Evolutionary conservation across 2,797 vertebrate genomes (phyloP).

Genomic region (Cyclopterus lumpus): DNA sequence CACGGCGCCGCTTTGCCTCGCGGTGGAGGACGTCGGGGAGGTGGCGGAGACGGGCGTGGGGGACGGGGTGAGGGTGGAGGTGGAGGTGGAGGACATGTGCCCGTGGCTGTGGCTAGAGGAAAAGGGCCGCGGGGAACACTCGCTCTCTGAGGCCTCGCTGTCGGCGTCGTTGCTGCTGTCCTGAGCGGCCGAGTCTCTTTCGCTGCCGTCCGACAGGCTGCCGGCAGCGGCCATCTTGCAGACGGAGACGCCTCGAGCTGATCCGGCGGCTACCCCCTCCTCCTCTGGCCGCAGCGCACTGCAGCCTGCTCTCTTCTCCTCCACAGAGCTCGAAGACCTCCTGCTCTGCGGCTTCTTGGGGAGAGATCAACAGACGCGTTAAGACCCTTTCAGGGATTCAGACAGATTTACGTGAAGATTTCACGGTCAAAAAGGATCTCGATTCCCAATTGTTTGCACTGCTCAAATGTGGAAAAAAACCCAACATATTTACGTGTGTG

Average conservation of each 20-base stretch:
- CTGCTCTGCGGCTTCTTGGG: conserved; percentile 81
- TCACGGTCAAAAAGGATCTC: background rate
- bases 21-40: conserved; percentile 41
- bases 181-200: conserved; percentile 87
- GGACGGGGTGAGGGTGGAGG: conserved; percentile 68
- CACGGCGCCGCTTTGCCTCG: conserved; percentile 73
- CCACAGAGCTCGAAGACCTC: conserved; percentile 80
- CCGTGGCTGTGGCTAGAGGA: conserved; percentile 56
- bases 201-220: conserved; percentile 91
- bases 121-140: conserved; percentile 79
- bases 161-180: conserved; percentile 96
- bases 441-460: background rate
- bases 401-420: background rate
- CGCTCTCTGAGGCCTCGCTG: conserved; percentile 94
- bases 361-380: background rate
- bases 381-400: background rate
- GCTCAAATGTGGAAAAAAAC: background rate
- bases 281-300: conserved; percentile 74
- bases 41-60: conserved; percentile 55
- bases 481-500: background rate
- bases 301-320: conserved; percentile 80
- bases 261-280: conserved; percentile 67
- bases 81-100: conserved; percentile 58
- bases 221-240: conserved; percentile 75
- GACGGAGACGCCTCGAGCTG: conserved; percentile 62